A percentile compares a stretch with the other conserved stretches of the same genome.
phyloP scores from a whole-genome alignment of 1,140 invertebrate species.

The Zaprionus ghesquierei region DNA sequence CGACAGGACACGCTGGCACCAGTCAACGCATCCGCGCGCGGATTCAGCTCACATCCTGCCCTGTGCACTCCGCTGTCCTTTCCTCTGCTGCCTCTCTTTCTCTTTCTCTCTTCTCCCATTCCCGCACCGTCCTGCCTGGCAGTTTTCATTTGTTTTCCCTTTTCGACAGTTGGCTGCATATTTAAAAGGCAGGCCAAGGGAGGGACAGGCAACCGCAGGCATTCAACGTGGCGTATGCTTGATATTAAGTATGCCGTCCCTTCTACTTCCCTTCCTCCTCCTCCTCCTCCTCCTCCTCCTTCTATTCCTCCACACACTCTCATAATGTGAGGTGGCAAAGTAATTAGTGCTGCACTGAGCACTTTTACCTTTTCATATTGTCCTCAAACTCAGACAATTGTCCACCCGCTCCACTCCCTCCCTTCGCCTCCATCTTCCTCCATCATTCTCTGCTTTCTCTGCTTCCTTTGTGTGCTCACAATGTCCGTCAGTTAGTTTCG shows the following conservation, averaged over 20 bases:
- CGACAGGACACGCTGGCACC: conserved; percentile 25
- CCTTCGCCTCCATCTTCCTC: background rate
- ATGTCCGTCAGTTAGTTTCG: conserved; percentile 36
- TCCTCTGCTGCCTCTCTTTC: background rate
- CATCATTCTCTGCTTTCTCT: background rate
- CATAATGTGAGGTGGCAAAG: conserved; percentile 71
- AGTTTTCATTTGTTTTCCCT: conserved; percentile 40
- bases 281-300: background rate
- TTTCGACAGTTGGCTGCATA: conserved; percentile 37
- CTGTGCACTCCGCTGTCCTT: background rate
- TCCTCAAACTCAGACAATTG: conserved; percentile 25
- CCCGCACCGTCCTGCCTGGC: conserved; percentile 17
- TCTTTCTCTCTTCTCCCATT: background rate
- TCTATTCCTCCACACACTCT: too few species aligned
- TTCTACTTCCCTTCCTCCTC: conserved; percentile 3
- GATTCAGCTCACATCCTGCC: conserved; percentile 13
- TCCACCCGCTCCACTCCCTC: background rate
- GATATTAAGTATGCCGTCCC: conserved; percentile 56
- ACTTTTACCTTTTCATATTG: conserved; percentile 32
- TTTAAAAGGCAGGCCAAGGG: conserved; percentile 27
- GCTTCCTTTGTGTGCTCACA: background rate
- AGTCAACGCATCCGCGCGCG: conserved; percentile 19
- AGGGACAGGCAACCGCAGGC: conserved; percentile 52
- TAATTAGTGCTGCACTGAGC: conserved; percentile 72
- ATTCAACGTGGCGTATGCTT: conserved; percentile 62